phyloP scores from a whole-genome alignment of 2,888 invertebrate species.

The Morpho deidamia region DNA sequence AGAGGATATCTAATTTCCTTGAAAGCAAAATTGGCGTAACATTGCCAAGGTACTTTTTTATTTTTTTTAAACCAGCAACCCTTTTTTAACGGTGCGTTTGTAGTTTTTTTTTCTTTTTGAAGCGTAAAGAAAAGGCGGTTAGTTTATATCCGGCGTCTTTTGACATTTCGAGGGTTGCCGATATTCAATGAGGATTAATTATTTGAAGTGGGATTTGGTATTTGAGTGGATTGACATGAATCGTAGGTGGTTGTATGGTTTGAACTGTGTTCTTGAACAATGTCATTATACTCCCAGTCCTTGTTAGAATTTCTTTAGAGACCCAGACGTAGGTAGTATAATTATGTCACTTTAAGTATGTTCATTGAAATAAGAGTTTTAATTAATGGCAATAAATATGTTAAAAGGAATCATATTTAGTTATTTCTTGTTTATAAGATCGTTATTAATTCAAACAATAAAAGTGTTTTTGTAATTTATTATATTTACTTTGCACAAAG shows the following conservation, averaged over 20 bases:
- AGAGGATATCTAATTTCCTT: constrained; percentile 78
- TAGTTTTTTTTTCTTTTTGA: constrained; percentile 46
- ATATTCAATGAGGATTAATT: constrained; percentile 72
- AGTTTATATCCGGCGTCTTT: constrained; percentile 75
- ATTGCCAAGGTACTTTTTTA: constrained; percentile 52
- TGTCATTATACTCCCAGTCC: constrained; percentile 19
- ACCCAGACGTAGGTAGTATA: neutral
- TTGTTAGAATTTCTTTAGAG: neutral
- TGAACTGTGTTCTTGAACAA: constrained; percentile 4
- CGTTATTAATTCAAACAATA: no score
- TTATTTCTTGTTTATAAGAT: no score
- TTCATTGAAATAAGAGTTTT: no score
- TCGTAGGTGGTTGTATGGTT: constrained; percentile 34
- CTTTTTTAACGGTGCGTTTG: constrained; percentile 60
- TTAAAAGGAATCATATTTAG: no score
- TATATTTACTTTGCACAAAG: no score
- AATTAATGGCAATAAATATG: no score
- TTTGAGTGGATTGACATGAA: constrained; percentile 49
- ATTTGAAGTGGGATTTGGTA: constrained; percentile 67
- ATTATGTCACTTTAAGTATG: neutral
- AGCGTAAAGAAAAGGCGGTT: constrained; percentile 78
- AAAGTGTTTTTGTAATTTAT: no score
- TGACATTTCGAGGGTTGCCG: constrained; percentile 67
- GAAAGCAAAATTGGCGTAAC: constrained; percentile 77
- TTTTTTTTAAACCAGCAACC: constrained; percentile 53